Conservation (phyloP, 1,140 invertebrate species). For the Apis mellifera region DNA sequence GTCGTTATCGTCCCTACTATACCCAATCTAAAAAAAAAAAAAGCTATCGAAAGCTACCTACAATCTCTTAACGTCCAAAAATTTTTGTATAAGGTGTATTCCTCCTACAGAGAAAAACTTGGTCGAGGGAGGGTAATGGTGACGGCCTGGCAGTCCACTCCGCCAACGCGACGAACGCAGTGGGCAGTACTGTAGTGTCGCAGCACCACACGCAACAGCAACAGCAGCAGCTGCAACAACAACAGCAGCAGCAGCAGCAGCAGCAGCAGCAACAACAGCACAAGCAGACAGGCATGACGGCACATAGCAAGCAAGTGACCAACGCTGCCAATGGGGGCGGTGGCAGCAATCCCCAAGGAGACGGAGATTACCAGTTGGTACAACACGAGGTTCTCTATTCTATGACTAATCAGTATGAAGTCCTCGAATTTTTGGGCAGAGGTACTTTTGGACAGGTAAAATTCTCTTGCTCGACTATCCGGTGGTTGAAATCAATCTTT, state of each 20-base stretch:
- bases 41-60: conserved; percentile 4
- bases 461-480: no score
- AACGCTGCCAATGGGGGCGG: conserved; percentile 81
- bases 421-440: conserved; percentile 98
- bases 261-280: conserved; percentile 70
- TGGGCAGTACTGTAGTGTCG: conserved; percentile 75
- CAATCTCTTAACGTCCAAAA: conserved; percentile 56
- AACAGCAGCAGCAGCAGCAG: no score
- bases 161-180: conserved; percentile 72
- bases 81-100: conserved; percentile 65
- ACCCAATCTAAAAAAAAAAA: conserved; percentile 25
- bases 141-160: conserved; percentile 79
- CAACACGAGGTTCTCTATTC: conserved; percentile 99
- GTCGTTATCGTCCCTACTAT: conserved; percentile 6
- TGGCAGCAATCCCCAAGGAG: conserved; percentile 88
- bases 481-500: no score
- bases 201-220: conserved; percentile 73
- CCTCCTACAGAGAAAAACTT: conserved; percentile 83
- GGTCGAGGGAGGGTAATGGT: conserved; percentile 85
- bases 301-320: conserved; percentile 86
- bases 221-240: conserved; percentile 69
- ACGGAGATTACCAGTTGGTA: conserved; percentile 98
- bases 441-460: conserved; percentile 98
- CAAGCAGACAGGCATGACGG: conserved; percentile 85
- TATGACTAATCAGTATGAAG: conserved; percentile 96